Conservation (phyloP, 2,113 vertebrate species). For the Boulengerochromis microlepis region DNA sequence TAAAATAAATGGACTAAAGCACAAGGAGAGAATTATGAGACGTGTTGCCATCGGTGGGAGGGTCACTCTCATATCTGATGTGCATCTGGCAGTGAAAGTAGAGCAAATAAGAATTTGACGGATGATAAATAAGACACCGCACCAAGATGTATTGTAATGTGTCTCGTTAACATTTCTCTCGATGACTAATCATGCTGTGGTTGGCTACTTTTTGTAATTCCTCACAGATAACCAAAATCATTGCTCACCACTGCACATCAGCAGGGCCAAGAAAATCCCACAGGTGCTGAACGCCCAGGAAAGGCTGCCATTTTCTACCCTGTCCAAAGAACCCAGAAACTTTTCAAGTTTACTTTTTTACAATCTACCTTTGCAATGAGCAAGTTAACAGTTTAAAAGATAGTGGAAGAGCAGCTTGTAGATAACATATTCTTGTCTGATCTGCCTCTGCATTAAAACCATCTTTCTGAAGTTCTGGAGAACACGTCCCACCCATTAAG, state of each 20-base stretch:
- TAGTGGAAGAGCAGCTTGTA: neutral
- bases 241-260: neutral
- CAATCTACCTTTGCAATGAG: neutral
- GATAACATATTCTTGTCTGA: neutral
- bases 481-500: neutral
- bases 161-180: neutral
- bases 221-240: neutral
- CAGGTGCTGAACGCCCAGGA: conserved; percentile 6
- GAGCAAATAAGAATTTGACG: neutral
- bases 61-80: neutral
- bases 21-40: neutral
- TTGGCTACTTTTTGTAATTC: neutral
- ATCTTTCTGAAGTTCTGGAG: neutral
- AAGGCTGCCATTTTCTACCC: neutral
- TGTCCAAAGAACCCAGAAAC: neutral
- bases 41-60: neutral
- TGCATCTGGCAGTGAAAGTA: neutral
- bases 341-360: neutral
- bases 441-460: neutral
- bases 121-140: neutral
- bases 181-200: neutral
- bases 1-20: neutral
- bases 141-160: neutral
- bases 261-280: neutral
- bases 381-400: neutral